A percentile compares a stretch with the other conserved stretches of the same genome.
phyloP scores from a whole-genome alignment of 2,888 invertebrate genomes.

The Mesoligia furuncula region DNA sequence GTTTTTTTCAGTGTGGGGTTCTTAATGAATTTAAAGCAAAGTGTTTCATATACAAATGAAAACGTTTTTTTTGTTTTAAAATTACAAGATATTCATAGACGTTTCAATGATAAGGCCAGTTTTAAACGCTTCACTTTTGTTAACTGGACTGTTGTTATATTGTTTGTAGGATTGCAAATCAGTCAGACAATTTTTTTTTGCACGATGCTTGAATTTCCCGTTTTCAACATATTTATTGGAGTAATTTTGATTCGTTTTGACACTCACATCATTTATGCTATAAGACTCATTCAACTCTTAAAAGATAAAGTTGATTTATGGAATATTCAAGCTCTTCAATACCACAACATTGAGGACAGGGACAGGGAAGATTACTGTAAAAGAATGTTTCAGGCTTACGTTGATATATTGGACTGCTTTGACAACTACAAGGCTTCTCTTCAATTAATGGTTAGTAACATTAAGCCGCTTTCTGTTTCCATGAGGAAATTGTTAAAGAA shows the following conservation, averaged over 20 bases:
- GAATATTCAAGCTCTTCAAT: constrained; percentile 24
- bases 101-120: not conserved
- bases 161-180: not conserved
- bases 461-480: too few relatives aligned
- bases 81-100: constrained; percentile 23
- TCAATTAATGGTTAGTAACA: constrained; percentile 5
- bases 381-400: constrained; percentile 22
- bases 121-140: not conserved
- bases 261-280: constrained; percentile 27
- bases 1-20: not conserved
- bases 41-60: not conserved
- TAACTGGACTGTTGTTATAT: not conserved
- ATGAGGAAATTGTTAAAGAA: not conserved
- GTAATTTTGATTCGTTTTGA: constrained; percentile 11
- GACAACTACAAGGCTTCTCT: not conserved
- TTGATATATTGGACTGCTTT: constrained; percentile 37
- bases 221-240: too few relatives aligned
- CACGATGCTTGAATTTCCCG: not conserved
- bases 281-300: constrained; percentile 23
- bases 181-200: not conserved
- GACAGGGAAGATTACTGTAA: not conserved
- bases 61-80: constrained; percentile 8
- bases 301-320: constrained; percentile 39
- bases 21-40: not conserved
- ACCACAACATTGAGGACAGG: not conserved